Conservation (phyloP, 2,888 invertebrate species). For the Clivina fossor region DNA sequence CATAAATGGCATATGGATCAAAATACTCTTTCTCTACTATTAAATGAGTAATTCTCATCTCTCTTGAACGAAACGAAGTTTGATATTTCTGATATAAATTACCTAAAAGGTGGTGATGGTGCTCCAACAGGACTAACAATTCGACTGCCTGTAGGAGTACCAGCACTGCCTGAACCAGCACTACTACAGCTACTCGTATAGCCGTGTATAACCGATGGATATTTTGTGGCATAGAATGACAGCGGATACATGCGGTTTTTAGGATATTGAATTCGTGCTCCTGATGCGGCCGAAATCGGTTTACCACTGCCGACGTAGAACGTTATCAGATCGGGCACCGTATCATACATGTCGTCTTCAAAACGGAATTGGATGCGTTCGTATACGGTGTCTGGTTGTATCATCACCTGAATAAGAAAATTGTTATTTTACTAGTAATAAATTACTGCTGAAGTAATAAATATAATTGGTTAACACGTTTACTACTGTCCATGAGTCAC, state of each 20-base stretch:
- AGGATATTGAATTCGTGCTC: slow-evolving; percentile 83
- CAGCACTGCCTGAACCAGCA: slow-evolving; percentile 54
- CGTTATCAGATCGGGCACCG: slow-evolving; percentile 89
- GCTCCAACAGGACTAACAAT: slow-evolving; percentile 52
- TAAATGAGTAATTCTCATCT: too few species aligned
- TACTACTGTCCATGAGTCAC: too few species aligned
- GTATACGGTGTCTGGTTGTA: slow-evolving; percentile 89
- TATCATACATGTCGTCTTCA: slow-evolving; percentile 91
- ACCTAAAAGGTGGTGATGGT: slow-evolving; percentile 44
- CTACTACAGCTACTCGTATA: slow-evolving; percentile 51
- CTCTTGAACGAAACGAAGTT: too few species aligned
- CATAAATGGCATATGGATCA: too few species aligned
- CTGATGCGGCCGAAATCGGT: slow-evolving; percentile 84
- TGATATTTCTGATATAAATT: too few species aligned
- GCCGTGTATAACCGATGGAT: slow-evolving; percentile 59
- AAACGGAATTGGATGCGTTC: slow-evolving; percentile 91
- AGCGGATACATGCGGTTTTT: slow-evolving; percentile 79
- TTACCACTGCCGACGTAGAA: slow-evolving; percentile 90
- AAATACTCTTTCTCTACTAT: too few species aligned
- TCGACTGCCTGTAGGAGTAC: slow-evolving; percentile 48
- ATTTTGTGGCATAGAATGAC: slow-evolving; percentile 69
- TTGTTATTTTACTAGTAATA: too few species aligned
- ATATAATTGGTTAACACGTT: background rate
- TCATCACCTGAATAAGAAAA: slow-evolving; percentile 63
- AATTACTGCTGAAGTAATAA: too few species aligned